These are phyloP conservation scores for Lucilia sericata DNA, from an alignment of 1,140 invertebrate genomes.

Conservation along the genomic window DNA sequence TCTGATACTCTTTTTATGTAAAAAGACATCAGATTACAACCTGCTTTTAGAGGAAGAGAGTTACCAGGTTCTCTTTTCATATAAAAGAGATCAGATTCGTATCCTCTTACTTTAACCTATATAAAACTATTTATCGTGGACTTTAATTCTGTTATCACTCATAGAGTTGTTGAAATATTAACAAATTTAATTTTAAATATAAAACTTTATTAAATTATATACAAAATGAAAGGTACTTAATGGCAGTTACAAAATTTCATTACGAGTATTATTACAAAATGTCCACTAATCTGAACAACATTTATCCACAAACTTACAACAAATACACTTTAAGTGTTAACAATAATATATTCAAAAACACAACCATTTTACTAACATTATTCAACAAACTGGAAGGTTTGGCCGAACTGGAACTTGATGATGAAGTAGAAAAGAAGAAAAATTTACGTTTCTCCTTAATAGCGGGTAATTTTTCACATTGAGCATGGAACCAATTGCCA, in stretches of 20 bases:
- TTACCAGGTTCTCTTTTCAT: too few relatives aligned
- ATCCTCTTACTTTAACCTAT: too few relatives aligned
- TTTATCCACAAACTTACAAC: not conserved
- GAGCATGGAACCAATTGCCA: slow-evolving; percentile 71
- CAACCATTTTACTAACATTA: not conserved
- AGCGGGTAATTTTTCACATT: slow-evolving; percentile 44
- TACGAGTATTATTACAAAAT: slow-evolving; percentile 14
- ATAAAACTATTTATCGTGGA: too few relatives aligned
- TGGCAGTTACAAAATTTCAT: slow-evolving; percentile 18
- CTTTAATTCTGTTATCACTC: too few relatives aligned
- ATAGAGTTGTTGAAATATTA: too few relatives aligned
- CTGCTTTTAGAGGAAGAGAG: too few relatives aligned
- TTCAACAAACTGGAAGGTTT: not conserved
- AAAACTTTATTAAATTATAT: not conserved
- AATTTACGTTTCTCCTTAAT: slow-evolving; percentile 34
- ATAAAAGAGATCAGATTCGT: too few relatives aligned
- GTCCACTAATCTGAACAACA: not conserved
- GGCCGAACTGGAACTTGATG: not conserved
- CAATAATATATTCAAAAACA: not conserved
- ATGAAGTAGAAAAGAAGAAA: not conserved
- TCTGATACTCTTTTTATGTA: too few relatives aligned
- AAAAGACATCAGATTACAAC: too few relatives aligned
- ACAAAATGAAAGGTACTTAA: slow-evolving; percentile 24
- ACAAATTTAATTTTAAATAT: not conserved
- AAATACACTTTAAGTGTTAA: slow-evolving; percentile 5